Evolutionary conservation across 1,140 invertebrate species (phyloP).

Genomic region (Archivesica marissinica): DNA sequence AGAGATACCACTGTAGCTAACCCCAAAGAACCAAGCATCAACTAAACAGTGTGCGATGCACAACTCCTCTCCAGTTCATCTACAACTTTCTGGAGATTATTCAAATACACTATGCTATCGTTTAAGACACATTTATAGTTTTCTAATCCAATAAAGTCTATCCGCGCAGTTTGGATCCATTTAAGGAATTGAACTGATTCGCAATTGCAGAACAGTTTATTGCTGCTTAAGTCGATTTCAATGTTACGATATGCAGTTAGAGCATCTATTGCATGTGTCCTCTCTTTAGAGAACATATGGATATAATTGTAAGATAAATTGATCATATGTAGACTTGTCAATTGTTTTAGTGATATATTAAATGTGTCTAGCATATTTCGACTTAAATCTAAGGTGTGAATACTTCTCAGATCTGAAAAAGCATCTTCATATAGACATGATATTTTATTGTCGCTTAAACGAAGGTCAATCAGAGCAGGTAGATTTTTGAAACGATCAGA

Average conservation of each 20-base stretch:
- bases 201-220: slow-evolving; percentile 17
- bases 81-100: too few relatives aligned
- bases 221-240: not conserved
- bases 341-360: not conserved
- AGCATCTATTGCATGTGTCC: not conserved
- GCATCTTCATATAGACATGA: not conserved
- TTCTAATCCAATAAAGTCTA: not conserved
- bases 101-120: not conserved
- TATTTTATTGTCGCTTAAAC: slow-evolving; percentile 3
- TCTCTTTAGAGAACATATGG: not conserved
- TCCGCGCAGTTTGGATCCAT: not conserved
- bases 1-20: not conserved
- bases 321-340: not conserved
- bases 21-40: not conserved
- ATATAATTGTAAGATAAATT: not conserved
- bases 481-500: not conserved
- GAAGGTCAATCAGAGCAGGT: not conserved
- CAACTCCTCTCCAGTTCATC: not conserved
- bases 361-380: slow-evolving; percentile 2
- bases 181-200: not conserved
- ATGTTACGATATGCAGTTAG: not conserved
- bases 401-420: not conserved
- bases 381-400: not conserved
- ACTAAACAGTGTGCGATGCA: not conserved
- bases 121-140: not conserved